Conservation (phyloP, 2,888 invertebrate genomes). For the Tuberolachnus salignus region DNA sequence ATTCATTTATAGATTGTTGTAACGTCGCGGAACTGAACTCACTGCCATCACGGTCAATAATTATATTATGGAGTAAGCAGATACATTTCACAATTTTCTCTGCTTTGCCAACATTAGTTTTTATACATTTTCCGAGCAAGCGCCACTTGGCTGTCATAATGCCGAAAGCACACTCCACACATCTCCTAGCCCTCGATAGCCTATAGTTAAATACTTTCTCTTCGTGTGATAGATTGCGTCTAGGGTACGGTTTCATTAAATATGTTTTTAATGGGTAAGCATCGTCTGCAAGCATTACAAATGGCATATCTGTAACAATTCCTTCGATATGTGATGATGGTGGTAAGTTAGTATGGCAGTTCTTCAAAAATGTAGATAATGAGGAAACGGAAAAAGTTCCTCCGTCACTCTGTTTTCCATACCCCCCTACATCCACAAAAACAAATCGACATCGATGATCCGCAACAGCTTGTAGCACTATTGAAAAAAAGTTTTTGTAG, state of each 20-base stretch:
- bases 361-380: constrained; percentile 3
- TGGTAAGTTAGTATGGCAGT: background rate
- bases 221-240: constrained; percentile 19
- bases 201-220: constrained; percentile 41
- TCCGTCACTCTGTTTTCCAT: constrained; percentile 21
- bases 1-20: too few species aligned
- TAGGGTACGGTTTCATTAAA: constrained; percentile 16
- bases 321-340: constrained; percentile 57
- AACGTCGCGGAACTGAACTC: too few species aligned
- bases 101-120: too few species aligned
- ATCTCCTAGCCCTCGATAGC: constrained; percentile 43
- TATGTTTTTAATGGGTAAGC: constrained; percentile 3
- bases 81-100: too few species aligned
- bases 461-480: constrained; percentile 47
- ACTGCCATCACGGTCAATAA: too few species aligned
- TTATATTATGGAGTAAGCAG: too few species aligned
- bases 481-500: constrained; percentile 47
- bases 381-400: constrained; percentile 22
- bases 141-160: too few species aligned
- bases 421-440: constrained; percentile 24
- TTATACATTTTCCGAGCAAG: too few species aligned
- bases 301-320: constrained; percentile 57
- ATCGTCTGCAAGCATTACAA: constrained; percentile 51
- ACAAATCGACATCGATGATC: constrained; percentile 21
- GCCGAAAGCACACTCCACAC: constrained; percentile 30